These are phyloP conservation scores for Muntiacus reevesi DNA, from an alignment of 2,113 vertebrate genomes.

Conservation along the genomic window DNA sequence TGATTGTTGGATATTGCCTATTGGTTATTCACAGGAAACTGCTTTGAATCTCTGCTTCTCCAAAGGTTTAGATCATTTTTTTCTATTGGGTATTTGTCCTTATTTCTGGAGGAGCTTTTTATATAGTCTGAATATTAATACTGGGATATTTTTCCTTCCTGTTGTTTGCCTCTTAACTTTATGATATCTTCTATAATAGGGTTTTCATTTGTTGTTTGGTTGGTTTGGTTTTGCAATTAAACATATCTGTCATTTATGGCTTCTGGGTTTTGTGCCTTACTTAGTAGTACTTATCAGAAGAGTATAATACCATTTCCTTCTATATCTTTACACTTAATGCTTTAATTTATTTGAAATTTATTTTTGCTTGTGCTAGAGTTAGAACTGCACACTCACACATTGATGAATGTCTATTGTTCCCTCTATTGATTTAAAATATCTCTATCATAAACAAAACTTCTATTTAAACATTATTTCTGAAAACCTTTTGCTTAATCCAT, in stretches of 20 bases:
- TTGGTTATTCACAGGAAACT: not conserved
- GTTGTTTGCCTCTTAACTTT: not conserved
- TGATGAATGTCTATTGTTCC: not conserved
- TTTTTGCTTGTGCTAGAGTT: not conserved
- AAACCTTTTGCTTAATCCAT: not conserved
- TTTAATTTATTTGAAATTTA: not conserved
- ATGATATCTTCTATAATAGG: not conserved
- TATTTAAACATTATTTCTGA: not conserved
- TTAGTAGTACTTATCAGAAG: not conserved
- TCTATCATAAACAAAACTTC: not conserved
- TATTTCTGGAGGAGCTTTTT: not conserved
- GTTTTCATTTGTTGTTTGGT: not conserved
- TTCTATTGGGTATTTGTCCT: not conserved
- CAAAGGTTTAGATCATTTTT: not conserved
- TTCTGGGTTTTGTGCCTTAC: not conserved
- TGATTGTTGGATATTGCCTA: not conserved
- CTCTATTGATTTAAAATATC: not conserved
- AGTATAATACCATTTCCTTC: not conserved
- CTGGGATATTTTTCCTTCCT: not conserved
- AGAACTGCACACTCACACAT: not conserved
- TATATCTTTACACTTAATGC: not conserved
- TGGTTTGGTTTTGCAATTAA: constrained; percentile 19
- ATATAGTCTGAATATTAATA: not conserved
- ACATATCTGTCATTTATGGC: not conserved
- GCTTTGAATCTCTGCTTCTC: not conserved